These are phyloP conservation scores for Zele albiditarsus DNA, from an alignment of 2,888 invertebrate species.

Conservation along the genomic window DNA sequence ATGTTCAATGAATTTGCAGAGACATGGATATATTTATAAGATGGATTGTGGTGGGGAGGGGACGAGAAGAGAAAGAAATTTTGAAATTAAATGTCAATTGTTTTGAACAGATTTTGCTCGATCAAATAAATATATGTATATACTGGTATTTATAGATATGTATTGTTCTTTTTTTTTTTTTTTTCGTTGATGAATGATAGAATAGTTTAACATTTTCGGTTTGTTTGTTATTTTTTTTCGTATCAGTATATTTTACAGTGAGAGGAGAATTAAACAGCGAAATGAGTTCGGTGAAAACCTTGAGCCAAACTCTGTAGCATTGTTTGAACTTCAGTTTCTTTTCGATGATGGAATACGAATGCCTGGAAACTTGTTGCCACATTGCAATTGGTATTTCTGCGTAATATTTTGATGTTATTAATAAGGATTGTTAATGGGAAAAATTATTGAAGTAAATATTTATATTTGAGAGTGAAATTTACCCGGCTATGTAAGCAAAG, in stretches of 20 bases:
- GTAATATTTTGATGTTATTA: conserved; percentile 50
- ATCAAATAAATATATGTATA: conserved; percentile 25
- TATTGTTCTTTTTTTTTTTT: background rate
- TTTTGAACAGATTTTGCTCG: conserved; percentile 19
- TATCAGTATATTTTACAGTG: background rate
- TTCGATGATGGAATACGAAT: conserved; percentile 72
- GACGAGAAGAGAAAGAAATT: conserved; percentile 1
- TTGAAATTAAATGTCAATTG: conserved; percentile 22
- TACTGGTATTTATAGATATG: conserved; percentile 27
- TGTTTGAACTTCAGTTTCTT: conserved; percentile 71
- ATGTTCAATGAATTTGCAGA: background rate
- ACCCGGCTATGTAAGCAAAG: conserved; percentile 80
- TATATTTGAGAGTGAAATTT: conserved; percentile 52
- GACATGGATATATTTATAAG: background rate
- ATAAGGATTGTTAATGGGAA: background rate
- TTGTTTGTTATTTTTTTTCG: background rate
- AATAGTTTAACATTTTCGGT: background rate
- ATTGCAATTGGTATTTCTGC: conserved; percentile 74
- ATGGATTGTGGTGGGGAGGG: background rate
- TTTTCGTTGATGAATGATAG: background rate
- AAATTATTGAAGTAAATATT: conserved; percentile 1
- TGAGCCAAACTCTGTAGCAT: conserved; percentile 75
- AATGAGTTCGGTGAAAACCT: conserved; percentile 75
- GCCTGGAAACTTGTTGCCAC: conserved; percentile 73
- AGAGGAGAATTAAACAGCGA: conserved; percentile 70